Base-by-base conservation (phyloP, 1,140 invertebrate genomes). In the Procambarus virginalis region DNA sequence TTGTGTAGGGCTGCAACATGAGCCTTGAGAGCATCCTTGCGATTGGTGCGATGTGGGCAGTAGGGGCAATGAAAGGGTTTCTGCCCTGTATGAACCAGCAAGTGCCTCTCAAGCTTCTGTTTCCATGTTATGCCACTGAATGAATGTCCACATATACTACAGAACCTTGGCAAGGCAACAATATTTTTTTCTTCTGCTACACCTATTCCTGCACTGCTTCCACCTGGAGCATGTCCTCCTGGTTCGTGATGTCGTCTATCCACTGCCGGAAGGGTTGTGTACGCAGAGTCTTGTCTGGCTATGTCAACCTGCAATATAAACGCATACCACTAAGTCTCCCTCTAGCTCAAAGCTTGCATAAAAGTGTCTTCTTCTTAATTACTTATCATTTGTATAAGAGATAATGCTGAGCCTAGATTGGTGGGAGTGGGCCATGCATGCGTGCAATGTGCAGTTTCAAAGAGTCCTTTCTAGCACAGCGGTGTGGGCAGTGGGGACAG, bases 381-480 rank as follows among this genome's bases (percentile, higher is more conserved):
- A 81, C 86, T 81, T n/a, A 75, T 76, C 8, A 68, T 85, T 77
- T 2, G 58, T 20, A 77, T 48, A 77, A 85, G 20, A 70, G 55
- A 80, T 51, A 80, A 49, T 70, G 34, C 34, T 45, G 60, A 68
- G 60, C 49, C 81, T 89, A 89, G 60, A 64, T 76, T 60, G 88
- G 84, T 64, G 78, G 79, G 77, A 78, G 55, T 51, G 86, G 55
- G 58, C 89, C 89, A 85, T 92, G 91, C 79, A 88, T 86, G 51
- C 91, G 89, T 51, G 77, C 78, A 64, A 91, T 91, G 77, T 92
- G 91, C 45, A 91, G 73, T 79, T 92, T 92, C 49, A 92, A 70
- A 22, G 91, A 87, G 85, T 92, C 91, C 82, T 91, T 92, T 75
- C 91, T 88, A 22, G 91, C 91, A 92, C 91, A 92, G 22, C 87